Percentiles rank a stretch among this genome's conserved stretches.
Conservation (phyloP, 2,113 vertebrate species). For the Crotalus tigris region DNA sequence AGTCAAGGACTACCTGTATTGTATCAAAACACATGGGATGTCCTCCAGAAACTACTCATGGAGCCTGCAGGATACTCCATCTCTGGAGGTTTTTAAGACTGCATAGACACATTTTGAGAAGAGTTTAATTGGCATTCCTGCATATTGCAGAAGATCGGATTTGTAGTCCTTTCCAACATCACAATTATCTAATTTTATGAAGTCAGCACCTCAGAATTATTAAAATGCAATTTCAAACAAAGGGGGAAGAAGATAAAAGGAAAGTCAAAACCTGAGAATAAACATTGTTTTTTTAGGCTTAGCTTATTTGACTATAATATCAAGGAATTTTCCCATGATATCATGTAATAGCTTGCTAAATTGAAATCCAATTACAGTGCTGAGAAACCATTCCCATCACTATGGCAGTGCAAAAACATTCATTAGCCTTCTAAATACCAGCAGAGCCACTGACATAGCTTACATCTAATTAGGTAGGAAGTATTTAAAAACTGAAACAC, state of each 20-base stretch:
- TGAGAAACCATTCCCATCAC: neutral
- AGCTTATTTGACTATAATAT: neutral
- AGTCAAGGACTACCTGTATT: neutral
- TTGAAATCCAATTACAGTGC: neutral
- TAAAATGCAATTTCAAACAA: neutral
- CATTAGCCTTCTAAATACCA: neutral
- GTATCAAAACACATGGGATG: neutral
- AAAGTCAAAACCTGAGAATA: neutral
- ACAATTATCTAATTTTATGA: neutral
- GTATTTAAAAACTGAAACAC: neutral
- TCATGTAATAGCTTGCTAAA: neutral
- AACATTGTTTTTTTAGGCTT: neutral
- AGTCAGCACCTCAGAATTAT: neutral
- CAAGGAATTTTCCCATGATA: neutral
- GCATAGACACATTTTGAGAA: neutral
- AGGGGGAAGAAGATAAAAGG: neutral
- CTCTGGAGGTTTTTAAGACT: neutral
- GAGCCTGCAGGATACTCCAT: neutral
- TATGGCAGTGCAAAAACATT: neutral
- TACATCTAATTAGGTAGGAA: neutral
- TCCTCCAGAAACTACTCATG: neutral
- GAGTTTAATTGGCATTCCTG: neutral
- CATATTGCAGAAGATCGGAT: neutral
- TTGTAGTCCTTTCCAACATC: neutral
- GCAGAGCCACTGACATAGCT: neutral